Evolutionary conservation across 2,113 vertebrate species (phyloP).

Genomic region (Girardinichthys multiradiatus): DNA sequence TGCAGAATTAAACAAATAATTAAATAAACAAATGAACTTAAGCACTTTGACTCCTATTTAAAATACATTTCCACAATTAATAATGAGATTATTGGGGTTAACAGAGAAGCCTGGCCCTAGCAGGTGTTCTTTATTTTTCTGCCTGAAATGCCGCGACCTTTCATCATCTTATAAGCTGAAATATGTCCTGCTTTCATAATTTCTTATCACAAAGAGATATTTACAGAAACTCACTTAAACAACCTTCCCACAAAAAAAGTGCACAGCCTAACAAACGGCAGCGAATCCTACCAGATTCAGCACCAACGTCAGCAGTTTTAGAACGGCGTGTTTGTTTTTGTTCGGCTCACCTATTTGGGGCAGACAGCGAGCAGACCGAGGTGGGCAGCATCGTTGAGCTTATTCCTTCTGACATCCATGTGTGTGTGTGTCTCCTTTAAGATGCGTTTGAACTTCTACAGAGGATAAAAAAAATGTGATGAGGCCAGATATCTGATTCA

Average conservation of each 20-base stretch:
- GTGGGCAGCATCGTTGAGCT: conserved; percentile 68
- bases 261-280: not conserved
- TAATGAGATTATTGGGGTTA: too few relatives aligned
- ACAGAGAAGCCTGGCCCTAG: too few relatives aligned
- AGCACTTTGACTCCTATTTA: too few relatives aligned
- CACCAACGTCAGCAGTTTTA: not conserved
- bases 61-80: too few relatives aligned
- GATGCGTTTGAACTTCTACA: conserved; percentile 23
- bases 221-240: not conserved
- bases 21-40: too few relatives aligned
- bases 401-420: conserved; percentile 56
- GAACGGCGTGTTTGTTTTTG: not conserved
- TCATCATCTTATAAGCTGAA: not conserved
- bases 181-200: not conserved
- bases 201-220: conserved; percentile 2
- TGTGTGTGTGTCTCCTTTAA: conserved; percentile 28
- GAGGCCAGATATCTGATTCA: not conserved
- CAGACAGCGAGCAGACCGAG: conserved; percentile 30
- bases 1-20: too few relatives aligned
- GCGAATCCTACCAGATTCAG: not conserved
- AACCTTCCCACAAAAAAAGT: not conserved
- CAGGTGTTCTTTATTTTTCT: too few relatives aligned
- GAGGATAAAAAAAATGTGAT: not conserved
- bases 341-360: conserved; percentile 61
- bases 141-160: too few relatives aligned